phyloP scores from a whole-genome alignment of 2,888 invertebrate species.

The Agrochola litura region DNA sequence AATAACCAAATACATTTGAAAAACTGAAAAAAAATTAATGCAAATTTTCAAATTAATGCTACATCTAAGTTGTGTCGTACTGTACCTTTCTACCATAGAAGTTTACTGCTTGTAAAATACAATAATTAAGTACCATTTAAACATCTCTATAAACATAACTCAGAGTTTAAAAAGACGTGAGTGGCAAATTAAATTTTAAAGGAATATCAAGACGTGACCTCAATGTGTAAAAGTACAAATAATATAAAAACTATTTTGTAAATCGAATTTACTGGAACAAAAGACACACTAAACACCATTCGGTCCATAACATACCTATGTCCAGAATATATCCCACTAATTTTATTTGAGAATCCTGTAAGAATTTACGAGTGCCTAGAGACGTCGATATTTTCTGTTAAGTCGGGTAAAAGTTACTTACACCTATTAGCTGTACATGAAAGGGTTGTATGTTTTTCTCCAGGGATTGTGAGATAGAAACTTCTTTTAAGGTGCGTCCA shows the following conservation, averaged over 20 bases:
- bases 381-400: conserved; percentile 63
- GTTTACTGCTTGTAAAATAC: background rate
- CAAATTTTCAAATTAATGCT: too few species aligned
- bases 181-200: background rate
- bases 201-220: background rate
- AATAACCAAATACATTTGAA: too few species aligned
- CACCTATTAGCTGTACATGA: conserved; percentile 59
- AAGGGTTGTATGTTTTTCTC: conserved; percentile 55
- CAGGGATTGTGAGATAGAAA: conserved; percentile 43
- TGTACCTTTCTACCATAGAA: background rate
- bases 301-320: background rate
- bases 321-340: conserved; percentile 41
- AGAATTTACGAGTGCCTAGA: conserved; percentile 60
- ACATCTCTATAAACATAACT: background rate
- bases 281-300: background rate
- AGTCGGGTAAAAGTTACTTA: conserved; percentile 57
- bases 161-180: background rate
- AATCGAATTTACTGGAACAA: background rate
- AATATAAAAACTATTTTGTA: background rate
- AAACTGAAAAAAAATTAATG: too few species aligned
- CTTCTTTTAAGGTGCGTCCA: conserved; percentile 33
- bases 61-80: too few species aligned
- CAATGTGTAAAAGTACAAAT: background rate
- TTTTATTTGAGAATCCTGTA: conserved; percentile 57
- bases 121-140: background rate